Evolutionary conservation across 2,113 vertebrate genomes (phyloP).

Genomic region (Neodontobutis hainanensis): DNA sequence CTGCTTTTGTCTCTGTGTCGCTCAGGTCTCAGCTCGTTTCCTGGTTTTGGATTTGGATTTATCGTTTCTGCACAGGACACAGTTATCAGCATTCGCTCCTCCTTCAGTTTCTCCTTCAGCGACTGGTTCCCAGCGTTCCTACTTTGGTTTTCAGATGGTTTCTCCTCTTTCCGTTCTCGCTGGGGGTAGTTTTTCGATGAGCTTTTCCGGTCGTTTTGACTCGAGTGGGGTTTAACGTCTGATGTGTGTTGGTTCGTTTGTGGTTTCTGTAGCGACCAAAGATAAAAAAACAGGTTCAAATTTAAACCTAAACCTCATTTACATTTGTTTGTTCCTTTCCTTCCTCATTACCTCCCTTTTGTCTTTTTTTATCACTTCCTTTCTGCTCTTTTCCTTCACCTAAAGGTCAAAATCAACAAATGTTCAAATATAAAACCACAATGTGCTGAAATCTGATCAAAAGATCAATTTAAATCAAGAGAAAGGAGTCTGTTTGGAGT

Average conservation of each 20-base stretch:
- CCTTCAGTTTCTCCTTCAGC: conserved; percentile 61
- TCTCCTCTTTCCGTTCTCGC: conserved; percentile 11
- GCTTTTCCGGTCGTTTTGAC: background rate
- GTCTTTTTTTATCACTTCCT: background rate
- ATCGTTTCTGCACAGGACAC: conserved; percentile 35
- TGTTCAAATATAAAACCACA: background rate
- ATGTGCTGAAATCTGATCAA: too few species aligned
- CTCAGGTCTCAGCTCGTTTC: background rate
- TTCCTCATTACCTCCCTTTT: background rate
- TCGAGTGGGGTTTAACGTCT: conserved; percentile 13
- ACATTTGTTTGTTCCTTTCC: background rate
- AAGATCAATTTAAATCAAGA: too few species aligned
- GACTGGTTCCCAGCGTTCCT: background rate
- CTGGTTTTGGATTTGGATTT: conserved; percentile 18
- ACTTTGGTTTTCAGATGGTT: conserved; percentile 1
- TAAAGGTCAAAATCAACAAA: background rate
- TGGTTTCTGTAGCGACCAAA: conserved; percentile 1
- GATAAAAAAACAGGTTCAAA: background rate
- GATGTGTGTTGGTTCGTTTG: background rate
- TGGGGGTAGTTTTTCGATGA: background rate
- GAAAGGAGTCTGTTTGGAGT: too few species aligned
- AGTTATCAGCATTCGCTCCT: conserved; percentile 65
- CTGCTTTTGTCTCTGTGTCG: conserved; percentile 8
- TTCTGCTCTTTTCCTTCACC: background rate
- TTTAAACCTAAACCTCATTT: background rate